Evolutionary conservation across 2,113 vertebrate genomes (phyloP), one percentile per base, ranked within the genome.

Genomic region (Podocnemis expansa): DNA sequence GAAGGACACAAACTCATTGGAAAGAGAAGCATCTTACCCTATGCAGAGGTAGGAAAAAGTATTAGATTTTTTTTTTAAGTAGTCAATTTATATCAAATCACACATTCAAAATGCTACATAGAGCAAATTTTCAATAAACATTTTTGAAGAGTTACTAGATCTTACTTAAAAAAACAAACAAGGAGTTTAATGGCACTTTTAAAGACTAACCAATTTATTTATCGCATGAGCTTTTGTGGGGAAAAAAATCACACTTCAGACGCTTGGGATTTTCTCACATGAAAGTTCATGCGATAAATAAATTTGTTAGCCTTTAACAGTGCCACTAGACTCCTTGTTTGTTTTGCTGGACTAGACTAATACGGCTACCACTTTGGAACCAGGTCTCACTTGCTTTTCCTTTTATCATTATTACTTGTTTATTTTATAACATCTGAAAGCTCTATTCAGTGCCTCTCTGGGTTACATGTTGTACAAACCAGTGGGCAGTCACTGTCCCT

Each of bases 1-100:
- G 79, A 90, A 91, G 38, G 81, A 27, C 91, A 52, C 52, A 89
- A 93, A 86, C 51, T 52, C 5, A 82, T 92, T 94, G 49, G 86
- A 83, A 92, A 78, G 1, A 84, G 4, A 84, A 76, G 76, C 38
- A 76, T 3, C 73, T 45, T 87, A 49, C 29, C 38, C 24, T 88
- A 58, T 19, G 84, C 14, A 88, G 81, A 6, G 73, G 12, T 27
- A 92, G 58, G 45, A 80, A 63, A 45, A 54, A 34, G 55, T 85
- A n/a, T 78, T 0, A 58, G 84, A 76, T 92, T 92, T 89, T 38
- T 84, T 87, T 14, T 13, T 8, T 85, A 54, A 76, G 49, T 21
- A 78, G 17, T 84, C 70, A 8, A 25, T 8, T 16, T 87, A 34
- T 60, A 5, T 80, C 82, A 67, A 87, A 81, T 87, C 7, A 78